These are phyloP conservation scores for Fregetta grallaria DNA, from an alignment of 2,113 vertebrate genomes.

Conservation along the genomic window DNA sequence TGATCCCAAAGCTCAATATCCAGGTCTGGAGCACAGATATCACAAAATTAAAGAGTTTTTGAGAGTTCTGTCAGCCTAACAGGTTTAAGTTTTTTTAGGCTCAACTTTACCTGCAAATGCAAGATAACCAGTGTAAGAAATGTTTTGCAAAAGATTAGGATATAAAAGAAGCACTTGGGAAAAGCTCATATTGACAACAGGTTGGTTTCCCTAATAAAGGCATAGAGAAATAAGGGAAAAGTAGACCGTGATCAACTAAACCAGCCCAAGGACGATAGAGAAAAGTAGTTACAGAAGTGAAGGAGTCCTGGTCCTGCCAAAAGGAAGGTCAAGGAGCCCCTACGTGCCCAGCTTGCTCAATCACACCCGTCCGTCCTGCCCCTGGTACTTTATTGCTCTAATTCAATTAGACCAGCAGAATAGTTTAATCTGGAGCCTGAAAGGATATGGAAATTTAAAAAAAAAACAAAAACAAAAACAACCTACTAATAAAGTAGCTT, in stretches of 20 bases:
- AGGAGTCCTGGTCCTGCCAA: neutral
- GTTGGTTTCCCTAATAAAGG: no score
- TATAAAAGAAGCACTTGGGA: no score
- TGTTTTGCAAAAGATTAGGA: neutral
- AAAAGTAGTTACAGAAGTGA: no score
- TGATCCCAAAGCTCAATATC: neutral
- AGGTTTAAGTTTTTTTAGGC: neutral
- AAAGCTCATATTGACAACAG: neutral
- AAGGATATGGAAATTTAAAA: neutral
- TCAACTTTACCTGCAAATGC: neutral
- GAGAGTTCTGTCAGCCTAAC: neutral
- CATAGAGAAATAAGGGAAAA: neutral
- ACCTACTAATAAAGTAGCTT: neutral
- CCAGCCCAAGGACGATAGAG: neutral
- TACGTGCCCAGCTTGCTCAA: neutral
- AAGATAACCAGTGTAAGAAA: fast-evolving
- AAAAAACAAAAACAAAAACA: no score
- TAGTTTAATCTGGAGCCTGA: neutral
- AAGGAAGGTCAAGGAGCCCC: neutral
- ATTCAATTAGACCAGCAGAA: neutral
- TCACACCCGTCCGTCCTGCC: neutral
- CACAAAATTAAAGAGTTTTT: neutral
- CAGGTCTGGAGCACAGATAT: neutral
- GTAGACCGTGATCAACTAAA: neutral
- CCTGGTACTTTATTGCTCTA: neutral